These are phyloP conservation scores for Brachyptera putata DNA, from an alignment of 2,888 invertebrate genomes.

Conservation along the genomic window DNA sequence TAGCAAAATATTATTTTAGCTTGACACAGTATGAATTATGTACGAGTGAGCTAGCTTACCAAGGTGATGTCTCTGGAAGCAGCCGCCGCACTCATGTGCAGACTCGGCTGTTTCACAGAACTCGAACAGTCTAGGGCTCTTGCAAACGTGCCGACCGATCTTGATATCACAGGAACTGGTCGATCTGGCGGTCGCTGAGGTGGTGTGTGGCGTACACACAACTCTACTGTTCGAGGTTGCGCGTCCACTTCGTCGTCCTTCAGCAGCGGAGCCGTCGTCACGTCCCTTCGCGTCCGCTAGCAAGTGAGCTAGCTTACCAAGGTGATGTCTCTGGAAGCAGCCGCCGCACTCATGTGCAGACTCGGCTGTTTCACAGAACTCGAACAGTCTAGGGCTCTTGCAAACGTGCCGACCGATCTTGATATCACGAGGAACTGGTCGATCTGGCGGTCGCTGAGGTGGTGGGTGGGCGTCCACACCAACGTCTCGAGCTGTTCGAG, in stretches of 20 bases:
- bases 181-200: conserved; percentile 92
- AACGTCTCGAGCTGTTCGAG: conserved; percentile 80
- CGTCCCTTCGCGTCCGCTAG: conserved; percentile 95
- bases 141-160: conserved; percentile 96
- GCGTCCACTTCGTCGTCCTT: conserved; percentile 66
- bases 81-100: conserved; percentile 99
- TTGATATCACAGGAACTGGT: conserved; percentile 90
- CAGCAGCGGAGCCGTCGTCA: conserved; percentile 70
- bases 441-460: conserved; percentile 89
- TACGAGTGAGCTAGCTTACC: too few species aligned
- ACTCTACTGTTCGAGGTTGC: conserved; percentile 79
- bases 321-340: conserved; percentile 97
- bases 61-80: conserved; percentile 97
- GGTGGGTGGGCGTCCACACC: conserved; percentile 92
- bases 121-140: conserved; percentile 97
- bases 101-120: conserved; percentile 95
- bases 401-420: conserved; percentile 94
- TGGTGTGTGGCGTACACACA: conserved; percentile 93
- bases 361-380: conserved; percentile 98
- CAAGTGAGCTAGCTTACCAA: too few species aligned
- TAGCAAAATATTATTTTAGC: too few species aligned
- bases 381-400: conserved; percentile 96
- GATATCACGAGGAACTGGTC: conserved; percentile 94
- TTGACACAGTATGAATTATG: too few species aligned
- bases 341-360: conserved; percentile 98